Evolutionary conservation across 1,140 invertebrate species (phyloP).

Genomic region (Lucilia cuprina): DNA sequence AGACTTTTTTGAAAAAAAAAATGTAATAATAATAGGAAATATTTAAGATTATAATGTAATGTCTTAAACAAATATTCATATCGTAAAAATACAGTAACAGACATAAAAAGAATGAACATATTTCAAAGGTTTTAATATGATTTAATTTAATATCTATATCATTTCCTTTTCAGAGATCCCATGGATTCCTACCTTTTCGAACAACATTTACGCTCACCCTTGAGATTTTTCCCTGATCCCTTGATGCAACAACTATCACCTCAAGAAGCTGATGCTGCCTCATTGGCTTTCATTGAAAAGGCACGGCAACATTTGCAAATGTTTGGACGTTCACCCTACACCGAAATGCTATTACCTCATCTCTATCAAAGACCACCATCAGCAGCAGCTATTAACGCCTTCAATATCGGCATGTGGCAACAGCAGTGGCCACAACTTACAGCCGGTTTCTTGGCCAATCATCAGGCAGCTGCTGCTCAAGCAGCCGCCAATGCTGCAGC

Average conservation of each 20-base stretch:
- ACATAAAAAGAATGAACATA: too few species aligned
- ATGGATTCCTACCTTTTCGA: conserved; percentile 74
- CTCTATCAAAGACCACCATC: conserved; percentile 58
- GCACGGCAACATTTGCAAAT: conserved; percentile 69
- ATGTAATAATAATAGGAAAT: too few species aligned
- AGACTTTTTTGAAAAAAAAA: too few species aligned
- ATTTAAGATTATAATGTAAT: too few species aligned
- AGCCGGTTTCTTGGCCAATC: conserved; percentile 59
- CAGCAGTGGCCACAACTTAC: conserved; percentile 61
- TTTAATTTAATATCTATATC: too few species aligned
- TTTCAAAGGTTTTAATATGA: too few species aligned
- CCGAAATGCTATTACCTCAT: conserved; percentile 60
- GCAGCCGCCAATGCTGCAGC: conserved; percentile 53
- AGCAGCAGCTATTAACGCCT: conserved; percentile 50
- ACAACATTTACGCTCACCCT: conserved; percentile 70
- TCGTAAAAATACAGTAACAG: too few species aligned
- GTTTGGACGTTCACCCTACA: conserved; percentile 65
- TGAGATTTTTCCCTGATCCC: conserved; percentile 68
- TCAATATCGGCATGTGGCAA: conserved; percentile 62
- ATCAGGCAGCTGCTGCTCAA: conserved; percentile 53
- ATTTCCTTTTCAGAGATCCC: conserved; percentile 64
- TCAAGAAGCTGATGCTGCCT: conserved; percentile 68
- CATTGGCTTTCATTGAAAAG: conserved; percentile 68
- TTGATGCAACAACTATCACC: conserved; percentile 63
- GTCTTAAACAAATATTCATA: too few species aligned